Conservation (phyloP, 1,140 invertebrate species). For the Apis florea region DNA sequence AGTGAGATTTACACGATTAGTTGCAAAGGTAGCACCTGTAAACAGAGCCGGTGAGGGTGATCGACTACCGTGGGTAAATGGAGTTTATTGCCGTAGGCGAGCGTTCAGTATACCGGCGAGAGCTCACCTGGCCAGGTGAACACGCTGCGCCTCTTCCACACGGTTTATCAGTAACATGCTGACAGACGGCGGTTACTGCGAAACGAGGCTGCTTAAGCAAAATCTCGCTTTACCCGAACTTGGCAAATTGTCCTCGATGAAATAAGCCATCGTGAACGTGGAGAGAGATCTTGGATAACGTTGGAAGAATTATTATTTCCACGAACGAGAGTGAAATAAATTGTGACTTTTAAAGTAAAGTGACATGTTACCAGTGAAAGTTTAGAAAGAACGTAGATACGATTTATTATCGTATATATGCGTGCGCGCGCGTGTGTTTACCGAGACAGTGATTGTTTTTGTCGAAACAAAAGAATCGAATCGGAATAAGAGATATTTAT, state of each 20-base stretch:
- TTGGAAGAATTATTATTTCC: not conserved
- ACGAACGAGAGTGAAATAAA: not conserved
- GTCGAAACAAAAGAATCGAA: not conserved
- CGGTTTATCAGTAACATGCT: slow-evolving; percentile 41
- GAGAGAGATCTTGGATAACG: not conserved
- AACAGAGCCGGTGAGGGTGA: slow-evolving; percentile 4
- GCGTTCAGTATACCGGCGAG: slow-evolving; percentile 23
- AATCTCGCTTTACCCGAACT: not conserved
- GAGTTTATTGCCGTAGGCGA: slow-evolving; percentile 16
- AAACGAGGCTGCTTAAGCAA: slow-evolving; percentile 1
- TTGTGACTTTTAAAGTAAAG: not conserved
- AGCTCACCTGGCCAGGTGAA: slow-evolving; percentile 41
- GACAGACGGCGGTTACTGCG: slow-evolving; percentile 6
- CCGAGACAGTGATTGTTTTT: not conserved
- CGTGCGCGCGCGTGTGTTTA: not conserved
- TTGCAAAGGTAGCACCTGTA: not conserved
- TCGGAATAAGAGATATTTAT: not conserved
- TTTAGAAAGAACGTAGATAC: slow-evolving; percentile 5
- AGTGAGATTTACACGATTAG: not conserved
- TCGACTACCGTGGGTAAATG: slow-evolving; percentile 15
- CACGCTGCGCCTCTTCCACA: slow-evolving; percentile 15
- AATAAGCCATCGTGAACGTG: not conserved
- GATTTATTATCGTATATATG: slow-evolving; percentile 3
- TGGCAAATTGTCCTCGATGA: not conserved
- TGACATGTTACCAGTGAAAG: slow-evolving; percentile 35